Conservation (phyloP, 1,140 invertebrate species). For the Lycorma delicatula region DNA sequence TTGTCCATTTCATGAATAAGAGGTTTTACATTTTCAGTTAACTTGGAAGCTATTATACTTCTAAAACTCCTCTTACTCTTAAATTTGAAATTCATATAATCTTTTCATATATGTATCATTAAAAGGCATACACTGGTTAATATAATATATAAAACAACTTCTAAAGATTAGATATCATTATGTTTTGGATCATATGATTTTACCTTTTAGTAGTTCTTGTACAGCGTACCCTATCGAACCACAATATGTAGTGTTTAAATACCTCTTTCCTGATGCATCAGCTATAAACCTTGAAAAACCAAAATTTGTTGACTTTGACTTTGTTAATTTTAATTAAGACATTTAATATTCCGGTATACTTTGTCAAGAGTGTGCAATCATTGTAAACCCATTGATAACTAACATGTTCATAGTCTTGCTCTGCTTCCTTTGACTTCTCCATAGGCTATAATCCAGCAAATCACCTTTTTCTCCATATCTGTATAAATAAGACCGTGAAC, state of each 20-base stretch:
- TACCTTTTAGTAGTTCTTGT: slow-evolving; percentile 54
- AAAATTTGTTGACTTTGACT: slow-evolving; percentile 72
- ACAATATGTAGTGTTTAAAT: slow-evolving; percentile 52
- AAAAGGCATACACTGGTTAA: slow-evolving; percentile 70
- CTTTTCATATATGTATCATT: slow-evolving; percentile 62
- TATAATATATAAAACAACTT: slow-evolving; percentile 60
- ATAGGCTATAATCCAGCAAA: slow-evolving; percentile 50
- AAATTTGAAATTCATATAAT: slow-evolving; percentile 56
- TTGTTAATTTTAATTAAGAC: slow-evolving; percentile 57
- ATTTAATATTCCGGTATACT: slow-evolving; percentile 66
- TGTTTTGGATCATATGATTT: slow-evolving; percentile 53
- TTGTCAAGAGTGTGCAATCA: slow-evolving; percentile 66
- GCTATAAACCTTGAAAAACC: slow-evolving; percentile 54
- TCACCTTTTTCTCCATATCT: slow-evolving; percentile 54
- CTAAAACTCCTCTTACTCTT: background rate
- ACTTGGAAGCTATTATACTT: slow-evolving; percentile 24
- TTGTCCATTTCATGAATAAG: slow-evolving; percentile 47
- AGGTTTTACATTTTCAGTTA: slow-evolving; percentile 51
- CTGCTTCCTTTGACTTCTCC: slow-evolving; percentile 52
- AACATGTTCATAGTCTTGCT: slow-evolving; percentile 56
- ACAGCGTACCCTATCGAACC: slow-evolving; percentile 60
- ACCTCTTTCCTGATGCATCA: slow-evolving; percentile 41
- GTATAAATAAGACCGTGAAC: too few species aligned
- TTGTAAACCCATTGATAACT: slow-evolving; percentile 51
- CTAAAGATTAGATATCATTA: slow-evolving; percentile 60